Conservation (phyloP, 2,113 vertebrate species). For the Salvelinus namaycush region DNA sequence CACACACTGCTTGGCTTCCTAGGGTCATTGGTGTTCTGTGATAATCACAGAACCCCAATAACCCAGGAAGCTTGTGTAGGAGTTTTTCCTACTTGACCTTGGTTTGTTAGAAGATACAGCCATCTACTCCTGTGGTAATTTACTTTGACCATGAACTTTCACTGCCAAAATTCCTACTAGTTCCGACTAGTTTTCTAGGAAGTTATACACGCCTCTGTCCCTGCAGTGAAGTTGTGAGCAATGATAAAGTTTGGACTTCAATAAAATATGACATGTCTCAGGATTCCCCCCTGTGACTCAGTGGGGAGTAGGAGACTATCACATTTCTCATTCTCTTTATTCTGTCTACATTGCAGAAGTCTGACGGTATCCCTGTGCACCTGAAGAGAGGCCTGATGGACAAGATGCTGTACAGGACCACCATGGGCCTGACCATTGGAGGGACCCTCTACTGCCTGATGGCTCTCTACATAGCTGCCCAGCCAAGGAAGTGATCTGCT, state of each 20-base stretch:
- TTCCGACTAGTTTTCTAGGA: no score
- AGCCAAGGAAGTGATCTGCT: conserved; percentile 64
- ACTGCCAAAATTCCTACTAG: no score
- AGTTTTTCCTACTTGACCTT: neutral
- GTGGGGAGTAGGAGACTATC: no score
- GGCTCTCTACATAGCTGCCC: conserved; percentile 82
- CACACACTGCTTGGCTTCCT: neutral
- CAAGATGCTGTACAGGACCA: conserved; percentile 85
- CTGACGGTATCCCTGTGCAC: conserved; percentile 81
- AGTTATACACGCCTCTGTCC: no score
- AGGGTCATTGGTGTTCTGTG: neutral
- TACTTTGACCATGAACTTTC: no score
- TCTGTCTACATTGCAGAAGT: conserved; percentile 60
- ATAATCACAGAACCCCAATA: neutral
- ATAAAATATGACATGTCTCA: no score
- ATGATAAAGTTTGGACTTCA: no score
- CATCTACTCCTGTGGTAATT: no score
- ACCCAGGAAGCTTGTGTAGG: neutral
- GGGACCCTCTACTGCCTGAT: conserved; percentile 85
- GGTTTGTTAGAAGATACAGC: neutral
- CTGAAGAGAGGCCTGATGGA: conserved; percentile 82
- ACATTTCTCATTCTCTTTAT: conserved; percentile 27
- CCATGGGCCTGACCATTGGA: conserved; percentile 85
- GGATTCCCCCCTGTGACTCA: no score
- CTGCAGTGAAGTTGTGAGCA: no score